Evolutionary conservation across 2,113 vertebrate species (phyloP).

Genomic region (Anser cygnoides): DNA sequence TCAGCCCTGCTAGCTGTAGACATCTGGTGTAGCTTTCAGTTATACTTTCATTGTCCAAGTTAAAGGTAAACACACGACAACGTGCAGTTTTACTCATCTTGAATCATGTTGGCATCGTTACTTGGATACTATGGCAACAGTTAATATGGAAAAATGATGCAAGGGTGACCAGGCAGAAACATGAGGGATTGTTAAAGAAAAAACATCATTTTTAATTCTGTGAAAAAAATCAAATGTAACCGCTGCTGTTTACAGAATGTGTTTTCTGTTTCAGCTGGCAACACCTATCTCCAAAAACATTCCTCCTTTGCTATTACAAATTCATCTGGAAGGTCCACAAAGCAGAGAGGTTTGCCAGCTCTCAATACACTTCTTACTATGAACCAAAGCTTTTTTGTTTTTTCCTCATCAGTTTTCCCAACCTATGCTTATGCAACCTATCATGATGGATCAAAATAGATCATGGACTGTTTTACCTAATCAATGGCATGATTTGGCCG

Average conservation of each 20-base stretch:
- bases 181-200: background rate
- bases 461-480: background rate
- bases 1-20: background rate
- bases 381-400: background rate
- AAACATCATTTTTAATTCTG: background rate
- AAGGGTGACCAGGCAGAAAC: background rate
- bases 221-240: background rate
- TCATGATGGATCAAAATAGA: slow-evolving; percentile 19
- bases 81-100: background rate
- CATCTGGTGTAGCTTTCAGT: background rate
- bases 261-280: slow-evolving; percentile 55
- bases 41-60: background rate
- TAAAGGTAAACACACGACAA: slow-evolving; percentile 3
- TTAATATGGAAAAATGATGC: slow-evolving; percentile 12
- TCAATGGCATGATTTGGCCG: background rate
- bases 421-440: background rate
- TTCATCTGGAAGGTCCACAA: slow-evolving; percentile 12
- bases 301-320: slow-evolving; percentile 2
- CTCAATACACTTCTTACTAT: background rate
- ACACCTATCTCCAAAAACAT: slow-evolving; percentile 20
- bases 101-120: background rate
- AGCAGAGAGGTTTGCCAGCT: slow-evolving; percentile 7
- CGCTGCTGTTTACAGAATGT: slow-evolving; percentile 25
- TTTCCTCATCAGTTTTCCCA: background rate
- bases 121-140: slow-evolving; percentile 10